Evolutionary conservation across 2,113 vertebrate species (phyloP), one percentile per base, ranked within the genome.

Genomic region (Tricholaema leucomelas): DNA sequence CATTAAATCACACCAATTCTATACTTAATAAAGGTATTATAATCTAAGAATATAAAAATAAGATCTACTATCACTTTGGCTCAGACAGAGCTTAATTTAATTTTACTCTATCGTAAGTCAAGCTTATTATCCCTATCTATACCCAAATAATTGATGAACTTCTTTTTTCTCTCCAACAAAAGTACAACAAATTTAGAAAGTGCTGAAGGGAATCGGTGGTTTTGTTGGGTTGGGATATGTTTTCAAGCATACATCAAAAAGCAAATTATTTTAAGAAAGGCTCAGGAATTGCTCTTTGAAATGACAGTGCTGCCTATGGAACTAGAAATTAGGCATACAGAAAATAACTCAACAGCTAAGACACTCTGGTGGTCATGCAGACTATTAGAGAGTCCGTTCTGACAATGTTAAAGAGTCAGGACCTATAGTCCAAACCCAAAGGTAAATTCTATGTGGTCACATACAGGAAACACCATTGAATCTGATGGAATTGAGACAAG

Each of bases 11-110:
- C 52, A 92, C 40, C 48, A 77, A 75, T 60, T 77, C 36, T 69
- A n/a, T 74, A 77, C 91, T 81, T 85, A 92, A 83, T 76, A 91
- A 75, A 23, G 31, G 77, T 78, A 79, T 56, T 85, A 85, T 40
- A 3, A 70, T 75, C 40, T 87, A 93, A 81, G 31, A 87, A 63
- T 31, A 33, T 24, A 87, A 82, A 87, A 73, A n/a, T 19, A 84
- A 80, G 67, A 30, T 60, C 31, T 69, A 30, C 33, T 76, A 71
- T 48, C 46, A 72, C 30, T 85, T 80, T 66, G 36, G 35, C 58
- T 90, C 36, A 70, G 40, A 64, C 20, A 89, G 44, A 85, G 35
- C 30, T 83, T 61, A 85, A 61, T 46, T 81, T 87, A 64, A 91
- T 94, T 87, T 85, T 82, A 77, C 56, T 60, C 12, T 72, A 14